Conservation (phyloP, 2,888 invertebrate species). For the Sphinx pinastri region DNA sequence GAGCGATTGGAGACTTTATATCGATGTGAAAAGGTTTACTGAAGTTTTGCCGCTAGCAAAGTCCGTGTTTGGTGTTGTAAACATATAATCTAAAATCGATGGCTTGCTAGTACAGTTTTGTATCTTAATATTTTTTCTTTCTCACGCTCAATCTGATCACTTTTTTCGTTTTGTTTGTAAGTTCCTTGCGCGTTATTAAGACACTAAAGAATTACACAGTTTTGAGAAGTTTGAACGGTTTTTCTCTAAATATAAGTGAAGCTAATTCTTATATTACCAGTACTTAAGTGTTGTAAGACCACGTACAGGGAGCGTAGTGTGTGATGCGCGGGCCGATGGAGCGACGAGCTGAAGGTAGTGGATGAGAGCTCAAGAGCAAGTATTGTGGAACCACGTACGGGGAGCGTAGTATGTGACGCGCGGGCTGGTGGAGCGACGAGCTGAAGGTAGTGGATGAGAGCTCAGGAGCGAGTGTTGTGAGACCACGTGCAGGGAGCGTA, state of each 20-base stretch:
- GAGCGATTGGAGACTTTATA: constrained; percentile 32
- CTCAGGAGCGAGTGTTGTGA: background rate
- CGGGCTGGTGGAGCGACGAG: too few relatives aligned
- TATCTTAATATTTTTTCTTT: constrained; percentile 30
- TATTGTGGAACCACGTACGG: too few relatives aligned
- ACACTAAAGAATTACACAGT: background rate
- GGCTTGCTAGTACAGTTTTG: constrained; percentile 27
- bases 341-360: too few relatives aligned
- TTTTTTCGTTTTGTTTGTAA: constrained; percentile 28
- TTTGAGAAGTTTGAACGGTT: constrained; percentile 2
- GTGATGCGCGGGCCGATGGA: too few relatives aligned
- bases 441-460: background rate
- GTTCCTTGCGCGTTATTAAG: constrained; percentile 13
- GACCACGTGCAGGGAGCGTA: too few relatives aligned
- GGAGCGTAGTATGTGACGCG: too few relatives aligned
- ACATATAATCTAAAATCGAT: constrained; percentile 36
- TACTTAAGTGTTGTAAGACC: too few relatives aligned
- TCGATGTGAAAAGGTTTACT: accelerated
- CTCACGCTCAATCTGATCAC: constrained; percentile 19
- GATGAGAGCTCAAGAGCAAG: too few relatives aligned
- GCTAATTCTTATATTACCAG: too few relatives aligned
- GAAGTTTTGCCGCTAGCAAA: background rate
- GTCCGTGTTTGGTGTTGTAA: constrained; percentile 18
- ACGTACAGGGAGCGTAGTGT: too few relatives aligned
- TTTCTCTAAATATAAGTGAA: background rate